Conservation (phyloP, 2,888 invertebrate species). For the Oxycera nigricornis region DNA sequence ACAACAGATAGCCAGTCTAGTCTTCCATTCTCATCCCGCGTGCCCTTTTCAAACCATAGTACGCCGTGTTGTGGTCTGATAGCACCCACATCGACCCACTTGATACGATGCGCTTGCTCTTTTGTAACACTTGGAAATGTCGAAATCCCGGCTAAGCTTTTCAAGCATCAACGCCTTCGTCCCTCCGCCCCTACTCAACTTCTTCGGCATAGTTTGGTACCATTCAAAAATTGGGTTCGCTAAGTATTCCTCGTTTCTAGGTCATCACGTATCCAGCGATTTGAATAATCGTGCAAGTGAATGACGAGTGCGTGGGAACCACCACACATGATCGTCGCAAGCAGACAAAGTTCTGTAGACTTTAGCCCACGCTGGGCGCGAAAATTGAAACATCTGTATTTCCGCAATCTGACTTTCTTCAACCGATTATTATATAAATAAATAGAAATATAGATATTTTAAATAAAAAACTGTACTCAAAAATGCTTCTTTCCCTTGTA, state of each 20-base stretch:
- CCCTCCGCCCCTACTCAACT: not conserved
- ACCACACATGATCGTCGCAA: not conserved
- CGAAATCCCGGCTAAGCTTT: not conserved
- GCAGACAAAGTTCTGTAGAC: not conserved
- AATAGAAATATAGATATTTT: no score
- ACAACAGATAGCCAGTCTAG: not conserved
- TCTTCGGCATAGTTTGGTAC: not conserved
- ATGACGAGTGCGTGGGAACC: conserved; percentile 26
- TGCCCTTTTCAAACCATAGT: not conserved
- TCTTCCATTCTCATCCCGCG: not conserved
- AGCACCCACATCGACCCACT: conserved; percentile 13
- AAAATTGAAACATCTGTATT: conserved; percentile 1
- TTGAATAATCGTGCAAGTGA: conserved; percentile 20
- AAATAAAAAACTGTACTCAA: no score
- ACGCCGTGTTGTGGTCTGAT: not conserved
- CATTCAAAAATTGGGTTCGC: not conserved
- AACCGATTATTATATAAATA: no score
- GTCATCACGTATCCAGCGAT: conserved; percentile 8
- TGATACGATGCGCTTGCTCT: conserved; percentile 19
- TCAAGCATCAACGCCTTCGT: not conserved
- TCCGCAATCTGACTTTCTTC: not conserved
- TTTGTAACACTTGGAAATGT: not conserved
- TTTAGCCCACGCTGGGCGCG: not conserved
- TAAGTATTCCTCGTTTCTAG: conserved; percentile 20
- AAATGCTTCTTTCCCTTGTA: no score